These are phyloP conservation scores for Drosophila sordidula DNA, from an alignment of 2,888 invertebrate species.

Conservation along the genomic window DNA sequence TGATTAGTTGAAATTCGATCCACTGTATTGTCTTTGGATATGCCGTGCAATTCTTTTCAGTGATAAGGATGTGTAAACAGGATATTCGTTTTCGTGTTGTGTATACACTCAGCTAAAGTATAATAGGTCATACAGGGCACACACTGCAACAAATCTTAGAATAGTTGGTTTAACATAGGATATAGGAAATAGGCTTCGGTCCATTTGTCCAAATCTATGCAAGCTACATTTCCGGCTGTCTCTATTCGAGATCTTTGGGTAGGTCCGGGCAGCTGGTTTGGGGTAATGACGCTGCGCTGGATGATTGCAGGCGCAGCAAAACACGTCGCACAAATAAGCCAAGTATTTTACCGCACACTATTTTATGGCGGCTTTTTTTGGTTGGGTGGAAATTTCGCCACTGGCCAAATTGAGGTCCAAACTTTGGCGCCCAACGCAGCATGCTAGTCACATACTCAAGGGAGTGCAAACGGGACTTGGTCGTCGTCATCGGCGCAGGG, in stretches of 20 bases:
- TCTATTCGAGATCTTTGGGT: not conserved
- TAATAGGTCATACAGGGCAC: no score
- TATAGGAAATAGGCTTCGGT: no score
- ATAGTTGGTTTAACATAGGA: no score
- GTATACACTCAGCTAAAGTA: no score
- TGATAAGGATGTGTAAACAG: no score
- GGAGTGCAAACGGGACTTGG: constrained; percentile 33
- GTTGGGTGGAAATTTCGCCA: constrained; percentile 47
- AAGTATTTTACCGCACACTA: constrained; percentile 57
- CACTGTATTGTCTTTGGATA: no score
- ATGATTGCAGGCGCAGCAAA: constrained; percentile 44
- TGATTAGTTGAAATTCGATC: no score
- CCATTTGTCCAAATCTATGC: not conserved
- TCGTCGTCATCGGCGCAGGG: constrained; percentile 23
- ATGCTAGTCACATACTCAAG: constrained; percentile 69
- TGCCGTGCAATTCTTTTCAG: no score
- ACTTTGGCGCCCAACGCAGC: constrained; percentile 68
- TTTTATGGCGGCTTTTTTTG: constrained; percentile 36
- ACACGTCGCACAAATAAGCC: constrained; percentile 61
- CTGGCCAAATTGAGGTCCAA: constrained; percentile 74
- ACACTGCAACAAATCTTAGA: no score
- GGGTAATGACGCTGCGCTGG: constrained; percentile 35
- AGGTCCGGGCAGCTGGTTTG: constrained; percentile 14
- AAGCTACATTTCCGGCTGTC: not conserved
- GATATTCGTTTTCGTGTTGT: no score